Base-by-base conservation (phyloP, 2,888 invertebrate species). In the Drosophila sordidula region DNA sequence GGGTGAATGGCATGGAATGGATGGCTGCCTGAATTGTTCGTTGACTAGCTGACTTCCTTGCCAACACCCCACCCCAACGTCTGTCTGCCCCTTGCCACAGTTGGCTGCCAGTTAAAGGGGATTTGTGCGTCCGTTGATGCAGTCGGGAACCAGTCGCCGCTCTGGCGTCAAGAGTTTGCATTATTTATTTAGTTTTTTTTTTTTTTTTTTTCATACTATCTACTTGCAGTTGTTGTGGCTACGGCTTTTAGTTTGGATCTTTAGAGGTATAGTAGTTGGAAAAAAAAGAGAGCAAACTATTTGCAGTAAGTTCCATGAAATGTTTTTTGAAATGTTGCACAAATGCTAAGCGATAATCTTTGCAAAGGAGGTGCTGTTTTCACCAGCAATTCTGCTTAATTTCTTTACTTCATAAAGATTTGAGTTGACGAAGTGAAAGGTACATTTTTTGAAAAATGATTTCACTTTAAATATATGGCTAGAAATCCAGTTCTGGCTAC, bases 1-100 rank as follows among this genome's bases (percentile, higher is more conserved):
- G 70, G 49, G 47, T 51, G 64, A 47, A 34, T 34, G 29, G 67
- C 25, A 39, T 55, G 47, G 58, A 36, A 42, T 63, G 56, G 49
- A 50, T 66, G 78, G 45, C 56, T 66, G 63, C 44, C 59, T 54
- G 59, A 47, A 47, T 65, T 68, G 69, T 58, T 67, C 38, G 52
- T 51, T 46, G 70, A 77, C 67, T 76, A 70, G 54, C 63, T 54
- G 49, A 52, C 64, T 69, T 45, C 38, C 46, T 58, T 57, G 39
- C 12, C 26, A 18, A 18, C 18, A 1, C 38, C 36, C 39, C 58
- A 54, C 14, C 1, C 34, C 46, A 39, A 45, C 54, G 42, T 6
- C 50, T 54, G 50, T 68, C 68, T 55, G 42, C 34, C 41, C 14
- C 63, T 26, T 9, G 12, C 9, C 46, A n/a, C 6, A 62, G 39